Percentiles rank a stretch among this genome's conserved stretches.
These are phyloP conservation scores for Xestia xanthographa DNA, from an alignment of 2,888 invertebrate genomes.

Conservation along the genomic window DNA sequence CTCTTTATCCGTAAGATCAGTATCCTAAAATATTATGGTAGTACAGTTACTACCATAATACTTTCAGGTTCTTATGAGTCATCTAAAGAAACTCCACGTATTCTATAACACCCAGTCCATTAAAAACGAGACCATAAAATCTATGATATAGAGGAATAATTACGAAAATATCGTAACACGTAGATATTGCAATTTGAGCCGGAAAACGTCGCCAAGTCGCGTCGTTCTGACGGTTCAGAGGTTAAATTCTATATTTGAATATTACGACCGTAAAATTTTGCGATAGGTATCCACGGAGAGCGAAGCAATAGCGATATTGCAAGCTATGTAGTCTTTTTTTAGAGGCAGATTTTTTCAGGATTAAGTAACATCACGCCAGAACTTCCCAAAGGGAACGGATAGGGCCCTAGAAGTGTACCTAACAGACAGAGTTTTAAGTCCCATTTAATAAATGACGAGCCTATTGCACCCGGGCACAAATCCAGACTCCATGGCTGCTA, in stretches of 20 bases:
- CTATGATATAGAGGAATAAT: constrained; percentile 40
- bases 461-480: too few relatives aligned
- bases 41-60: neutral
- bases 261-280: constrained; percentile 56
- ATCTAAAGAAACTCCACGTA: neutral
- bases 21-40: too few relatives aligned
- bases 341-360: neutral
- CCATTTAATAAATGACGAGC: neutral
- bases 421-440: neutral
- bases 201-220: constrained; percentile 55
- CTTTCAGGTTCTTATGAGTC: neutral
- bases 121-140: constrained; percentile 44
- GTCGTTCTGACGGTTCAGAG: constrained; percentile 57
- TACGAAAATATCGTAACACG: constrained; percentile 48
- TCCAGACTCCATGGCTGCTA: neutral
- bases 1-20: too few relatives aligned
- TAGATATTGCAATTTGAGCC: constrained; percentile 57
- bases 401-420: too few relatives aligned
- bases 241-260: constrained; percentile 62
- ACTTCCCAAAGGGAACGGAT: too few relatives aligned
- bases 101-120: neutral
- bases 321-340: neutral
- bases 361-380: too few relatives aligned
- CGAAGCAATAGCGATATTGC: neutral
- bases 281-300: neutral